Evolutionary conservation across 2,113 vertebrate species (phyloP).

Genomic region (Nerophis ophidion): DNA sequence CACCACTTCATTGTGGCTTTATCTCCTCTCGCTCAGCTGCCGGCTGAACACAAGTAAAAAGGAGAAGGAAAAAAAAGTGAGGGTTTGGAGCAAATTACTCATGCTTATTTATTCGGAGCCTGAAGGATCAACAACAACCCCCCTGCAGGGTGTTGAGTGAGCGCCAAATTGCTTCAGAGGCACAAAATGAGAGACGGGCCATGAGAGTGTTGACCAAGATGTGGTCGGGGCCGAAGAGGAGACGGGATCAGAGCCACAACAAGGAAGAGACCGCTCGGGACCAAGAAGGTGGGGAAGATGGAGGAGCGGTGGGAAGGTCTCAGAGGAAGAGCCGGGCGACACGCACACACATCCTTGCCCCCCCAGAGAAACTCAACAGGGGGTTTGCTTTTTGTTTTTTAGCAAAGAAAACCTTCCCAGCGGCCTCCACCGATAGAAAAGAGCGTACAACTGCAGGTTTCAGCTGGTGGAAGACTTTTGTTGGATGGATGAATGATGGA

Average conservation of each 20-base stretch:
- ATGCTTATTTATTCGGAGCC: slow-evolving; percentile 65
- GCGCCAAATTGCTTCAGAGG: slow-evolving; percentile 34
- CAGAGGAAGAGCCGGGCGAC: slow-evolving; percentile 53
- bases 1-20: slow-evolving; percentile 59
- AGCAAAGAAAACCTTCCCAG: slow-evolving; percentile 11
- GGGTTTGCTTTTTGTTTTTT: slow-evolving; percentile 51
- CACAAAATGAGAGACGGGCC: not conserved
- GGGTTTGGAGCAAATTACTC: slow-evolving; percentile 58
- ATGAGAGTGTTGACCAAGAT: slow-evolving; percentile 8
- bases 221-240: slow-evolving; percentile 2
- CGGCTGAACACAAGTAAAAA: slow-evolving; percentile 14
- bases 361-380: slow-evolving; percentile 39
- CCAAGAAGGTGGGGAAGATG: slow-evolving; percentile 3
- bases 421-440: not conserved
- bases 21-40: slow-evolving; percentile 40
- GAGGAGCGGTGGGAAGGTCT: slow-evolving; percentile 37
- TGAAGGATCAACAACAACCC: slow-evolving; percentile 24
- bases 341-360: slow-evolving; percentile 32
- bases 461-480: slow-evolving; percentile 43
- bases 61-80: slow-evolving; percentile 24
- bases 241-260: too few relatives aligned
- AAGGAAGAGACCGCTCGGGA: not conserved
- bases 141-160: slow-evolving; percentile 35
- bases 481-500: slow-evolving; percentile 11
- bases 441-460: not conserved